Conservation (phyloP, 2,797 vertebrate species). For the Anabacerthia variegaticeps region DNA sequence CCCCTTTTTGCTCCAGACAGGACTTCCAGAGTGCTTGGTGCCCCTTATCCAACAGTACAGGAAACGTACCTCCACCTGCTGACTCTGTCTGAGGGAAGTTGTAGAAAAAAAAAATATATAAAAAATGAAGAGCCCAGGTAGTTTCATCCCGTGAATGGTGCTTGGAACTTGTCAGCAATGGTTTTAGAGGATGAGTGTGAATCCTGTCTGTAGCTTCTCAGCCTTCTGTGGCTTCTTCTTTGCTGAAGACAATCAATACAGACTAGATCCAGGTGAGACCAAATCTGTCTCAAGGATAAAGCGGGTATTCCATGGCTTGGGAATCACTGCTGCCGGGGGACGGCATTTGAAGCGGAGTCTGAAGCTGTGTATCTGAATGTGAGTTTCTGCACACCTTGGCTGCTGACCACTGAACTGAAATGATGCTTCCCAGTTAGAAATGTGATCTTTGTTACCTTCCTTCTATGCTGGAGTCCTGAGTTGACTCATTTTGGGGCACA, state of each 20-base stretch:
- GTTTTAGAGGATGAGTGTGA: slow-evolving; percentile 68
- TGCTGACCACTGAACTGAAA: slow-evolving; percentile 30
- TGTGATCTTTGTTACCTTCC: slow-evolving; percentile 24
- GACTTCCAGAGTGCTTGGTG: slow-evolving; percentile 94
- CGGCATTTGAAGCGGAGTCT: neutral
- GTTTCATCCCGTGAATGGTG: neutral
- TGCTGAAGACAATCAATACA: slow-evolving; percentile 72
- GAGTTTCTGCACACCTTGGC: neutral
- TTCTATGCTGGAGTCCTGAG: neutral
- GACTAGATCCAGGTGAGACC: neutral
- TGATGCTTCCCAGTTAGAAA: neutral
- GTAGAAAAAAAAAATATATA: neutral
- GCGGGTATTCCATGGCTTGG: slow-evolving; percentile 26
- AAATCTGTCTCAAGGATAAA: neutral
- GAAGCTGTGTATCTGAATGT: neutral
- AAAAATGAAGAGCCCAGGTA: slow-evolving; percentile 17
- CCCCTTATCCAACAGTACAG: slow-evolving; percentile 95
- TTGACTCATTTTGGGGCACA: neutral
- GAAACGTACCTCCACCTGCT: slow-evolving; percentile 95
- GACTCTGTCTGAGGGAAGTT: slow-evolving; percentile 61
- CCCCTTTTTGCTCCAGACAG: slow-evolving; percentile 95
- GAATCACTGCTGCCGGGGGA: neutral
- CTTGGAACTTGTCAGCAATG: slow-evolving; percentile 55
- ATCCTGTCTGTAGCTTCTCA: slow-evolving; percentile 27
- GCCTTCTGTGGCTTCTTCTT: slow-evolving; percentile 34